Evolutionary conservation across 92 coral and sea anemone species (phyloP).

Genomic region (Montipora capitata): DNA sequence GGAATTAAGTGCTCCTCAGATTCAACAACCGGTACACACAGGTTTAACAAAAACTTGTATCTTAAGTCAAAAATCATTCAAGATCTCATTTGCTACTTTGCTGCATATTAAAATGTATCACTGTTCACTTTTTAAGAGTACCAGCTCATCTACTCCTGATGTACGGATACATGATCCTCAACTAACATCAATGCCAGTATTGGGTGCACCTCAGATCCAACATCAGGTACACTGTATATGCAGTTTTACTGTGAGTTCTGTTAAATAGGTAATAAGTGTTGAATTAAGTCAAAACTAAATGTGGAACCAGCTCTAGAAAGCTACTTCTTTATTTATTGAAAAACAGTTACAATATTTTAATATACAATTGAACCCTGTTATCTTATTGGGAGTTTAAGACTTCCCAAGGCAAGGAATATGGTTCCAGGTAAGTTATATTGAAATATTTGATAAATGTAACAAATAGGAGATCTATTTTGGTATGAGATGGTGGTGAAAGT

Average conservation of each 20-base stretch:
- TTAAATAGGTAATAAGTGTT: neutral
- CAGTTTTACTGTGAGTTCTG: neutral
- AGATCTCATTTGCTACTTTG: slow-evolving; percentile 6
- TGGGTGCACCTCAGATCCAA: slow-evolving; percentile 13
- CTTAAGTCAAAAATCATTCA: slow-evolving; percentile 4
- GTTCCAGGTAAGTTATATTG: neutral
- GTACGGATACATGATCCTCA: neutral
- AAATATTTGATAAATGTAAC: slow-evolving; percentile 1
- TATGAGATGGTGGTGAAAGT: neutral
- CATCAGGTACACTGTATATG: slow-evolving; percentile 6
- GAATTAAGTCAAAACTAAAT: neutral
- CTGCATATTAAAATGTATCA: slow-evolving; percentile 1
- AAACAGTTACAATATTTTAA: neutral
- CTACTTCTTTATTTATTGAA: neutral
- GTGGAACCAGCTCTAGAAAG: neutral
- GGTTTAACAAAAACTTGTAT: neutral
- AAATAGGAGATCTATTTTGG: neutral
- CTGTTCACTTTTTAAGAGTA: neutral
- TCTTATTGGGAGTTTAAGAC: slow-evolving; percentile 2
- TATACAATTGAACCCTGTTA: neutral
- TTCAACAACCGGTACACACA: slow-evolving; percentile 5
- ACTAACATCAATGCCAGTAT: slow-evolving; percentile 10
- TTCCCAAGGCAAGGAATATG: neutral
- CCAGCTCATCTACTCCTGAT: neutral
- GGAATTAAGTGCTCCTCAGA: neutral